phyloP scores from a whole-genome alignment of 2,113 vertebrate species.

The Rhinogobius similis region DNA sequence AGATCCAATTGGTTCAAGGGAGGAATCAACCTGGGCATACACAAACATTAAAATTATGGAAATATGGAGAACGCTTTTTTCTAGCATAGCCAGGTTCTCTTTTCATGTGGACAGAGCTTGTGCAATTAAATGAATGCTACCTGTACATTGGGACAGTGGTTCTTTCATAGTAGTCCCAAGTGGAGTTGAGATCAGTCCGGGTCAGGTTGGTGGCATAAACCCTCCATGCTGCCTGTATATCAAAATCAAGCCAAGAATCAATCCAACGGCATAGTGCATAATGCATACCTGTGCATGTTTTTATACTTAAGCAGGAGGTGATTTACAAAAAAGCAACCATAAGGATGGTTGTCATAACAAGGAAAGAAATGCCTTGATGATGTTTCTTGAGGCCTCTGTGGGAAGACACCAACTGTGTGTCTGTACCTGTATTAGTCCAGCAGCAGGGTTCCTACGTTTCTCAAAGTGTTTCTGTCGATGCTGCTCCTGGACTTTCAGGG shows the following conservation, averaged over 20 bases:
- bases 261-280: not conserved
- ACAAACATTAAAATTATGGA: not conserved
- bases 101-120: not conserved
- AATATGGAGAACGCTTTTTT: not conserved
- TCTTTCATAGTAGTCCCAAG: conserved; percentile 96
- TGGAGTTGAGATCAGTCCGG: conserved; percentile 90
- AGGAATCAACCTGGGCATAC: conserved; percentile 85
- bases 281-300: no score
- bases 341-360: no score
- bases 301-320: no score
- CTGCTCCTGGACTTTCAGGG: conserved; percentile 97
- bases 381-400: no score
- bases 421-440: conserved; percentile 89
- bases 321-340: no score
- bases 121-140: conserved; percentile 63
- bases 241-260: not conserved
- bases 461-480: conserved; percentile 98
- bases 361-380: no score
- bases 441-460: conserved; percentile 93
- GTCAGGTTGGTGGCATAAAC: conserved; percentile 95
- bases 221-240: conserved; percentile 89
- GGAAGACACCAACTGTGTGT: not conserved
- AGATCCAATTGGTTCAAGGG: conserved; percentile 96
- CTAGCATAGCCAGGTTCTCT: not conserved
- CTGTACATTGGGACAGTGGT: conserved; percentile 97